Conservation (phyloP, 2,113 vertebrate species). For the Platichthys stellatus region DNA sequence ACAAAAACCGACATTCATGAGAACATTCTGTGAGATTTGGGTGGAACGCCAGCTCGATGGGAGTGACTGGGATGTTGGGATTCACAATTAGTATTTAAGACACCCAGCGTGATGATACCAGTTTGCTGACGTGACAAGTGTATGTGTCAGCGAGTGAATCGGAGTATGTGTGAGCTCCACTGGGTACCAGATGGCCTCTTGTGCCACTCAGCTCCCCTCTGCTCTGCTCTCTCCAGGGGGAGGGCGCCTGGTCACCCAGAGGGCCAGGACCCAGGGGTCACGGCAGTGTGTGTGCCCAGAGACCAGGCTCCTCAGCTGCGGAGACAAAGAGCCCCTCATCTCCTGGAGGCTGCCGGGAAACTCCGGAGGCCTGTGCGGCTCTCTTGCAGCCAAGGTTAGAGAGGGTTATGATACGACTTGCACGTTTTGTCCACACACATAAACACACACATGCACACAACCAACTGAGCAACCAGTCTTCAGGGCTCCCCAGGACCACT, state of each 20-base stretch:
- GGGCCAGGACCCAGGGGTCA: conserved; percentile 73
- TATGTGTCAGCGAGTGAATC: neutral
- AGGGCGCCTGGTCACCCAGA: conserved; percentile 56
- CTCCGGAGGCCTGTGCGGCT: conserved; percentile 65
- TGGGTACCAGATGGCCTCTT: conserved; percentile 81
- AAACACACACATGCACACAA: conserved; percentile 3
- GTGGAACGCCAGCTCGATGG: conserved; percentile 5
- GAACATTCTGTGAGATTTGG: neutral
- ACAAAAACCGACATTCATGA: neutral
- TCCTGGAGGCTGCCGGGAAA: conserved; percentile 69
- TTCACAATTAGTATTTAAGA: conserved; percentile 10
- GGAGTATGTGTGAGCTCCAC: conserved; percentile 38
- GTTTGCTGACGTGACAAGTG: conserved; percentile 42
- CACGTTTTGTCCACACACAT: conserved; percentile 26
- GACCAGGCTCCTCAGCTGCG: conserved; percentile 76
- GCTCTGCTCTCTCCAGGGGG: conserved; percentile 59
- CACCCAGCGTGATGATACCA: conserved; percentile 17
- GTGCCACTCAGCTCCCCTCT: conserved; percentile 64
- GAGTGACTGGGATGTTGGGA: conserved; percentile 16
- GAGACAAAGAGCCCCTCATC: conserved; percentile 72
- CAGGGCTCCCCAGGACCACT: conserved; percentile 76
- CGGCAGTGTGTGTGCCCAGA: conserved; percentile 67
- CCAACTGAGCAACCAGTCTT: conserved; percentile 79
- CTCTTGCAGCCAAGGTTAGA: conserved; percentile 81
- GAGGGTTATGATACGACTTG: conserved; percentile 65